Percentiles rank a stretch among this genome's conserved stretches.
These are phyloP conservation scores for Chymomyza procnemis DNA, from an alignment of 2,888 invertebrate genomes.

Conservation along the genomic window DNA sequence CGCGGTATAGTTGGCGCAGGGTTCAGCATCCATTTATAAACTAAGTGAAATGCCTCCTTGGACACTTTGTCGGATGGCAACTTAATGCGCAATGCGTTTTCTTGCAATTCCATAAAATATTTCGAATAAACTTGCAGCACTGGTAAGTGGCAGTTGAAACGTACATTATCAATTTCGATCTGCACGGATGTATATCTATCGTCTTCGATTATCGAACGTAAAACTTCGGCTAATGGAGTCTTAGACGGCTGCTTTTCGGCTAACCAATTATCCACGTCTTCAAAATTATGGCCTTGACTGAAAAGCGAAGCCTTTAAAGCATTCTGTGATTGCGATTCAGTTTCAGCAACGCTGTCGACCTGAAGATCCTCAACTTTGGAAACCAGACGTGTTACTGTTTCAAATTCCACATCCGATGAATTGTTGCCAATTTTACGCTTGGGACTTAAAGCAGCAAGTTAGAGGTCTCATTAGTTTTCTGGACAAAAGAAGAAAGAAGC, in stretches of 20 bases:
- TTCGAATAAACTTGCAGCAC: constrained; percentile 73
- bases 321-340: no score
- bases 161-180: constrained; percentile 47
- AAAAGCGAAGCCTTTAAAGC: no score
- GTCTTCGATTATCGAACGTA: constrained; percentile 53
- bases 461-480: neutral
- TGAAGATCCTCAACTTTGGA: constrained; percentile 54
- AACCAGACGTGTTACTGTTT: no score
- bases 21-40: constrained; percentile 90
- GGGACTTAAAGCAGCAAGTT: constrained; percentile 13
- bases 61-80: constrained; percentile 77
- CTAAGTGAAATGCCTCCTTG: constrained; percentile 83
- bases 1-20: constrained; percentile 83
- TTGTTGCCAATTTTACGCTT: neutral
- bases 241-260: constrained; percentile 38
- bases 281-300: constrained; percentile 50
- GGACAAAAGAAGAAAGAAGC: neutral
- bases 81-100: constrained; percentile 30
- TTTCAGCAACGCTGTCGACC: constrained; percentile 8
- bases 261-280: constrained; percentile 40
- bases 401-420: no score
- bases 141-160: constrained; percentile 67
- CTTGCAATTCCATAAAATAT: constrained; percentile 58
- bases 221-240: constrained; percentile 19
- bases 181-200: constrained; percentile 49